These are phyloP conservation scores for Leptinotarsa undecemlineata DNA, from an alignment of 1,140 invertebrate genomes.

Conservation along the genomic window DNA sequence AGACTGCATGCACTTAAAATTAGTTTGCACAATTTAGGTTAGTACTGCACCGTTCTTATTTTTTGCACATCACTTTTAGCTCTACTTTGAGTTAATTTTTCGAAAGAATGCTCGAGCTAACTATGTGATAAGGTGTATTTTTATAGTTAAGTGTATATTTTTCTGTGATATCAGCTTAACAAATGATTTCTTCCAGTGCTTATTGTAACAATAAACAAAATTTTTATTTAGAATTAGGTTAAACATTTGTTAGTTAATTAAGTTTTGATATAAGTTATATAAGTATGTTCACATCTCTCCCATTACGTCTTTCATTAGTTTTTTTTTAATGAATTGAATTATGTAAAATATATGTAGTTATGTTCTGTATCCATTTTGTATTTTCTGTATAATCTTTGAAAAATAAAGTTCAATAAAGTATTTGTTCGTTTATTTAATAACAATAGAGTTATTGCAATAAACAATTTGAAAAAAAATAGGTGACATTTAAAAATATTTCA, in stretches of 20 bases:
- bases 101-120: constrained; percentile 41
- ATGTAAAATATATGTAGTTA: neutral
- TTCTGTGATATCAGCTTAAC: constrained; percentile 50
- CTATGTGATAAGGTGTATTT: constrained; percentile 46
- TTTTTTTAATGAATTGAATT: constrained; percentile 10
- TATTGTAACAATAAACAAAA: constrained; percentile 20
- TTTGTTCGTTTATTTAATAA: neutral
- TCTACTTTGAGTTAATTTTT: constrained; percentile 37
- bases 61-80: constrained; percentile 36
- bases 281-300: constrained; percentile 7
- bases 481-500: neutral
- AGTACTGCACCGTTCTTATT: constrained; percentile 33
- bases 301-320: constrained; percentile 35
- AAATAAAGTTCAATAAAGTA: constrained; percentile 23
- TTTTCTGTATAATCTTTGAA: constrained; percentile 12
- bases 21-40: constrained; percentile 32
- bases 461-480: neutral
- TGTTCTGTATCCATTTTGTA: neutral
- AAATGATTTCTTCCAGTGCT: constrained; percentile 43
- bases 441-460: neutral
- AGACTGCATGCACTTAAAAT: constrained; percentile 40
- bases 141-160: constrained; percentile 35
- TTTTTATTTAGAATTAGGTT: constrained; percentile 25
- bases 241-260: constrained; percentile 26
- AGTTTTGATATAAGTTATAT: constrained; percentile 15